Conservation (phyloP, 2,888 invertebrate species). For the Diaprepes abbreviatus region DNA sequence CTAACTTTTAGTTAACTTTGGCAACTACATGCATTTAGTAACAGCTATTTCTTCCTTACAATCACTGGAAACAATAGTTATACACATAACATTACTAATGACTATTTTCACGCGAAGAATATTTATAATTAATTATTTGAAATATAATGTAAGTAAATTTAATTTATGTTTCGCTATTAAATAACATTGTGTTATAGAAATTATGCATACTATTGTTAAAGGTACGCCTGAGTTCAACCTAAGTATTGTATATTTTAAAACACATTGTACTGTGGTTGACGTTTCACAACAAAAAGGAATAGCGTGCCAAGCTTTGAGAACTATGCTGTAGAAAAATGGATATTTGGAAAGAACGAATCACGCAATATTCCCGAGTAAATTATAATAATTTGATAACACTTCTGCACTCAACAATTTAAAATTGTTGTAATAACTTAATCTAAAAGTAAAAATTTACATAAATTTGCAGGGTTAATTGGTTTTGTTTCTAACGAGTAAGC, state of each 20-base stretch:
- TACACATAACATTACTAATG: too few species aligned
- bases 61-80: too few species aligned
- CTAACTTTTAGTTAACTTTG: too few species aligned
- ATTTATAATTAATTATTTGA: too few species aligned
- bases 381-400: slow-evolving; percentile 18
- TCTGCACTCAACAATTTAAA: neutral
- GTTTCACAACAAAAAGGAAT: slow-evolving; percentile 20
- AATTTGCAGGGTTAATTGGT: neutral
- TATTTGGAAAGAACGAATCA: neutral
- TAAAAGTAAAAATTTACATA: neutral
- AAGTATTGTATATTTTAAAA: slow-evolving; percentile 11
- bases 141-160: too few species aligned
- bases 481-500: too few species aligned
- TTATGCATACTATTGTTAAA: neutral
- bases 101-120: too few species aligned
- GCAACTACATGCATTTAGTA: too few species aligned
- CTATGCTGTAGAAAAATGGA: slow-evolving; percentile 13
- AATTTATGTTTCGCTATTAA: neutral
- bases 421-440: slow-evolving; percentile 7
- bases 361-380: slow-evolving; percentile 3
- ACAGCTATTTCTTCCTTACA: too few species aligned
- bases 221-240: neutral
- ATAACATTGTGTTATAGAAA: neutral
- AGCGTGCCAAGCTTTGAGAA: slow-evolving; percentile 16
- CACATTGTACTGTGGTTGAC: slow-evolving; percentile 12